Conservation (phyloP, 2,888 invertebrate genomes). For the Sicus ferrugineus region DNA sequence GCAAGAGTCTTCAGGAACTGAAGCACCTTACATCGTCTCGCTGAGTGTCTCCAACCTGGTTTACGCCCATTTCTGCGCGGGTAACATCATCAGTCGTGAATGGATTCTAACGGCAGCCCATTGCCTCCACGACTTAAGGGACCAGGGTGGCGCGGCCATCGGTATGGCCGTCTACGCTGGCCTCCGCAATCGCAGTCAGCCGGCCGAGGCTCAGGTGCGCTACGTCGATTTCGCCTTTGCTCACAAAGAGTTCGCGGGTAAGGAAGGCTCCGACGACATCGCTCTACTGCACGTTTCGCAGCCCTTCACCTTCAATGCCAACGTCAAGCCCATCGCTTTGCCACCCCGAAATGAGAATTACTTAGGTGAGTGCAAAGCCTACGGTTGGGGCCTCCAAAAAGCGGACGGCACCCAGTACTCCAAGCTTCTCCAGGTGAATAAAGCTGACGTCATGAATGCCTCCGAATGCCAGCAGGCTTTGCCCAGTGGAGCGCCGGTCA, state of each 20-base stretch:
- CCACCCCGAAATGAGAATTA: constrained; percentile 54
- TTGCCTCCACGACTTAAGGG: constrained; percentile 46
- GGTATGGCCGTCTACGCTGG: constrained; percentile 54
- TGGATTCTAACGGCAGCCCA: constrained; percentile 64
- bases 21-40: constrained; percentile 52
- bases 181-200: constrained; percentile 47
- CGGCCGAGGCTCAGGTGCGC: constrained; percentile 52
- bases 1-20: constrained; percentile 40
- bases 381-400: constrained; percentile 55
- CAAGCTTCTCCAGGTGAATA: constrained; percentile 49
- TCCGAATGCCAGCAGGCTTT: constrained; percentile 42
- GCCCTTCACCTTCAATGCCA: constrained; percentile 53
- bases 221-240: constrained; percentile 53
- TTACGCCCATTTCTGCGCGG: constrained; percentile 64
- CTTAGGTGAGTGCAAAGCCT: constrained; percentile 43
- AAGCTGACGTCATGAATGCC: constrained; percentile 44
- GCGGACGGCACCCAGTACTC: constrained; percentile 44
- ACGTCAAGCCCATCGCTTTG: constrained; percentile 59
- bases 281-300: constrained; percentile 64
- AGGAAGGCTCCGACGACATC: constrained; percentile 67
- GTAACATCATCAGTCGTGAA: constrained; percentile 60
- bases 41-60: constrained; percentile 46
- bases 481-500: constrained; percentile 50
- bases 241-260: constrained; percentile 59
- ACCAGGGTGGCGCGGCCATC: constrained; percentile 40